Evolutionary conservation across 2,797 vertebrate species (phyloP), one percentile per base, ranked within the genome.

Genomic region (Brotula barbata): DNA sequence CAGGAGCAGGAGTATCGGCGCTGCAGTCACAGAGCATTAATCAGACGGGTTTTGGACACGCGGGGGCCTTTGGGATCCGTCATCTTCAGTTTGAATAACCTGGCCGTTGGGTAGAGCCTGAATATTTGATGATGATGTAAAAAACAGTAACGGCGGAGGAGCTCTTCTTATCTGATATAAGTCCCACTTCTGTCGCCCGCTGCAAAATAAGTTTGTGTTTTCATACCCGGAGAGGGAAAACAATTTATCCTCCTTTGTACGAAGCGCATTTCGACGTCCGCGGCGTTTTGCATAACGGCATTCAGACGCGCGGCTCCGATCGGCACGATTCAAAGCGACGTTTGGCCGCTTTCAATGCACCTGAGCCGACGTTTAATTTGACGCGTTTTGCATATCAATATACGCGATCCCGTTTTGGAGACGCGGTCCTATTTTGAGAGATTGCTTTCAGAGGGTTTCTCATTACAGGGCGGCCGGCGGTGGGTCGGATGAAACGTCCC

Each of bases 351-450:
- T 19, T 44, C 14, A 42, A 11, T 56, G 37, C 66, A 75, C 85
- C 64, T 52, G 49, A 56, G 23, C 74, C 56, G 71, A 62, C 63
- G 58, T 60, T 55, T 79, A 62, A 57, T 59, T 62, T 46, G 0
- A 61, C 70, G 77, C 77, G 83, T 86, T 91, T 92, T 89, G 88
- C 88, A 91, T 91, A 89, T 90, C 85, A 91, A 86, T 89, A 74
- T 51, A 56, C 25, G 66, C 58, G 34, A 81, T 71, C 45, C 64
- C 44, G 79, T 83, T 89, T 89, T 86, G n/a, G 87, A 89, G 89
- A 89, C 83, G 78, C 57, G 40, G 79, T 84, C 84, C 82, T 74
- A 84, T 88, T 90, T 88, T 84, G 69, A 71, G 80, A 85, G 78
- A 89, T 88, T 78, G 86, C 80, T 82, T 84, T 88, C 83, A 81